These are phyloP conservation scores for Uloborus diversus DNA, from an alignment of 1,140 invertebrate genomes.

Conservation along the genomic window DNA sequence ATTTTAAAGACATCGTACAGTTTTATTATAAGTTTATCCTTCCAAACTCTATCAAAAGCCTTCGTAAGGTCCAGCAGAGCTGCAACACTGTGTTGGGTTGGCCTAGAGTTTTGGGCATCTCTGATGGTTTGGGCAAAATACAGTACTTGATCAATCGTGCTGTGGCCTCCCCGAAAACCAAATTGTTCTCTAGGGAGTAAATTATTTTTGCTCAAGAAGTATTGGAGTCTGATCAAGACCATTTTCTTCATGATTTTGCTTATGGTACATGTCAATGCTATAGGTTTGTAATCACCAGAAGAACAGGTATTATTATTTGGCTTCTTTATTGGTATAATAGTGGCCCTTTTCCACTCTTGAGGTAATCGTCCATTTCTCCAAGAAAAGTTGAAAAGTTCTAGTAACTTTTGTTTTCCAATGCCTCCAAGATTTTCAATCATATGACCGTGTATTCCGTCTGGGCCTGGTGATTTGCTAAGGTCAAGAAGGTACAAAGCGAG, in stretches of 20 bases:
- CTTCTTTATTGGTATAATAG: neutral
- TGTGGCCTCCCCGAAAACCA: neutral
- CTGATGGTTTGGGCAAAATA: neutral
- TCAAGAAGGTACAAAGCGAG: neutral
- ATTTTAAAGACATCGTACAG: neutral
- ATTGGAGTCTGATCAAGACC: neutral
- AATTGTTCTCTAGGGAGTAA: neutral
- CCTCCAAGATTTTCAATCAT: neutral
- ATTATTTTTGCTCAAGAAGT: neutral
- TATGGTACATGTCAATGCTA: neutral
- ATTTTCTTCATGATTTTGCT: neutral
- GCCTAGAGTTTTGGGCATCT: neutral
- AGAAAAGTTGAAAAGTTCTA: neutral
- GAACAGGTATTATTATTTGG: neutral
- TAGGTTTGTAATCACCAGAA: neutral
- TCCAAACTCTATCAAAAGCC: slow-evolving; percentile 3
- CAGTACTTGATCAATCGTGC: neutral
- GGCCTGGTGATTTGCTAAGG: neutral
- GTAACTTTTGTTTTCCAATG: neutral
- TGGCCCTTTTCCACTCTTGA: neutral
- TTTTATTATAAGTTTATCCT: neutral
- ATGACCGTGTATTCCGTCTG: neutral
- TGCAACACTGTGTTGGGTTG: neutral
- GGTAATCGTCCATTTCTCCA: neutral
- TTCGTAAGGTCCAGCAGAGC: neutral